These are phyloP conservation scores for Athetis lepigone DNA, from an alignment of 2,888 invertebrate genomes.

Conservation along the genomic window DNA sequence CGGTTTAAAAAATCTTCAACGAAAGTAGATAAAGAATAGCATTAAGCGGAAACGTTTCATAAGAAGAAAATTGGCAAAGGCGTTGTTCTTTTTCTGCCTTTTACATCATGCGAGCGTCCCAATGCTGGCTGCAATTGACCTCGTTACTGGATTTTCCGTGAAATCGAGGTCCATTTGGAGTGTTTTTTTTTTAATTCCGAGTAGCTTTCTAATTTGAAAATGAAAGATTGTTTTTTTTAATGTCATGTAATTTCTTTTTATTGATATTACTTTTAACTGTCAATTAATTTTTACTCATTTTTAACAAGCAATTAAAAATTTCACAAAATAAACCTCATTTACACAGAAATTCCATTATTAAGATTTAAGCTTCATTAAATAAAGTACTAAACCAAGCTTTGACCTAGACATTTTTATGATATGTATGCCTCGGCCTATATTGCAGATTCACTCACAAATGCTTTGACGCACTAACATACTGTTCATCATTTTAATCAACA, in stretches of 20 bases:
- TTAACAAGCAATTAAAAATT: too few relatives aligned
- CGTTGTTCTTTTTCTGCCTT: slow-evolving; percentile 50
- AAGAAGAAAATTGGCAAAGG: slow-evolving; percentile 48
- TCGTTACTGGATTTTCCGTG: slow-evolving; percentile 43
- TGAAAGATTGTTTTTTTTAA: not conserved
- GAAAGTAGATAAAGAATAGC: slow-evolving; percentile 48
- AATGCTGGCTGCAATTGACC: slow-evolving; percentile 55
- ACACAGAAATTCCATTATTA: too few relatives aligned
- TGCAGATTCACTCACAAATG: too few relatives aligned
- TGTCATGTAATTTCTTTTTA: not conserved
- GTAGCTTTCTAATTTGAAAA: slow-evolving; percentile 36
- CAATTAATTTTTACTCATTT: too few relatives aligned
- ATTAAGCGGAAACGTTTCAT: slow-evolving; percentile 45
- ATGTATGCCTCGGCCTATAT: too few relatives aligned
- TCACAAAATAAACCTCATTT: too few relatives aligned
- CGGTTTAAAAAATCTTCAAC: slow-evolving; percentile 29
- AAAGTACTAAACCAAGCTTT: too few relatives aligned
- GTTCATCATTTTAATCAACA: too few relatives aligned
- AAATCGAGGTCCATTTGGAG: slow-evolving; percentile 36
- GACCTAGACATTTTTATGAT: too few relatives aligned
- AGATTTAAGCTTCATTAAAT: too few relatives aligned
- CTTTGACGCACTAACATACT: too few relatives aligned
- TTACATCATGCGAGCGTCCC: slow-evolving; percentile 43
- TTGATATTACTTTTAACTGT: too few relatives aligned
- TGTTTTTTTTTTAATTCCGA: slow-evolving; percentile 29